Base-by-base conservation (phyloP, 2,888 invertebrate species). In the Drosophila lutescens region DNA sequence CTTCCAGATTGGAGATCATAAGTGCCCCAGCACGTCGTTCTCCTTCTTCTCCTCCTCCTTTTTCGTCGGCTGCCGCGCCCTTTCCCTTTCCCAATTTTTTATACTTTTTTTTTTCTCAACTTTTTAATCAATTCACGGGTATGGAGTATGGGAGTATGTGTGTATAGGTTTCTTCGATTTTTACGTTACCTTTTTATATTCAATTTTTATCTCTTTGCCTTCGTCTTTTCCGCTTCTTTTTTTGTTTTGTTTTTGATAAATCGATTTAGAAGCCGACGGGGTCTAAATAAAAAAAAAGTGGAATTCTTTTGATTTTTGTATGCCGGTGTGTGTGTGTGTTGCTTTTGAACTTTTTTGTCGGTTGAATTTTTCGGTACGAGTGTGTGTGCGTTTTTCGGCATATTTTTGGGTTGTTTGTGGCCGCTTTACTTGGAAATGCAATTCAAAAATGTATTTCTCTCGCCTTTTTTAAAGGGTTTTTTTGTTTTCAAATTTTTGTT, bases 241-340 rank as follows among this genome's bases (percentile, higher is more conserved):
- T 79, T 85, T 79, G 63, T 88, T 84, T 79, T 56, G 41, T 83
- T 81, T 88, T 85, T 87, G 89, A 84, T 84, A 85, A 85, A 85
- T 85, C 89, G 89, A 88, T 84, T 84, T 84, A 87, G 87, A 85
- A 87, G 83, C 87, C 88, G 84, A 89, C 87, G 86, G 86, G 81
- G 75, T 78, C 58, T 59, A 59, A 59, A 59, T 82, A 74, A 71
- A 74, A 79, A 85, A 87, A 85, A 87, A 85, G 86, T 87, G 88
- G 88, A 85, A 89, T 85, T 85, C 89, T 87, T 85, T 85, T 89
- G 86, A 80, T 87, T 85, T 89, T 79, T 49, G 75, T 54, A 17
- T 75, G 49, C 50, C 17, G 40, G 54, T 26, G 17, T 71, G 23
- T 38, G n/a, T 72, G 43, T 53, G 55, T 66, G 44, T 74, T 71